Evolutionary conservation across 2,113 vertebrate genomes (phyloP), one percentile per base, ranked within the genome.

Genomic region (Coptodon rendalli): DNA sequence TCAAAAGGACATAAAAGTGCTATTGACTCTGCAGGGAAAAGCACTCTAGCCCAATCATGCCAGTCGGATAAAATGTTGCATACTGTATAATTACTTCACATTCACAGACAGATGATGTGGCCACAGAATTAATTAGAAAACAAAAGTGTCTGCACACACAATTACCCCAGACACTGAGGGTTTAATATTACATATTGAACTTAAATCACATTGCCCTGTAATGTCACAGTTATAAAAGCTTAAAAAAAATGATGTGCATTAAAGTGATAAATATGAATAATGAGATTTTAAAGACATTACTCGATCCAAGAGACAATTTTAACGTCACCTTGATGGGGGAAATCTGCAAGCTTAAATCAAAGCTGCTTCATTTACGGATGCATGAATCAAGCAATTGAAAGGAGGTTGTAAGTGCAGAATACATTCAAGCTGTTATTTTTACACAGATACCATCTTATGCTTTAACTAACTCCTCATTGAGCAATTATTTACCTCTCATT

Each of bases 321-420:
- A 86, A 10, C 43, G 6, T 61, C 36, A 78, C 82, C 27, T 86
- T 78, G 80, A 86, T 83, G 40, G 22, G 54, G 76, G 57, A 53
- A 82, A 66, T 45, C 48, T 29, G 31, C 31, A 2, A 17, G 61
- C 73, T 88, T 52, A 24, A 89, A 92, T 90, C 63, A 89, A 86
- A 86, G 89, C 54, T n/a, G 79, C 81, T 89, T 92, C 14, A 82
- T 88, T 92, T 85, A 76, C 31, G 40, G 56, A 61, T 38, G 17
- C 45, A 52, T 87, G 85, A 92, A 90, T 87, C 40, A 78, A 89
- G 85, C 89, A 78, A 53, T 83, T 92, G 50, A 87, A 80, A 84
- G 71, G 68, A 36, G 63, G 27, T 17, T 89, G 68, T 11, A 40
- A 86, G 63, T 56, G 83, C 56, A 5, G 81, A 45, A 80, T n/a